A percentile compares a stretch with the other conserved stretches of the same genome.
Conservation (phyloP, 2,113 vertebrate genomes). For the Hypocryptadius cinnamomeus region DNA sequence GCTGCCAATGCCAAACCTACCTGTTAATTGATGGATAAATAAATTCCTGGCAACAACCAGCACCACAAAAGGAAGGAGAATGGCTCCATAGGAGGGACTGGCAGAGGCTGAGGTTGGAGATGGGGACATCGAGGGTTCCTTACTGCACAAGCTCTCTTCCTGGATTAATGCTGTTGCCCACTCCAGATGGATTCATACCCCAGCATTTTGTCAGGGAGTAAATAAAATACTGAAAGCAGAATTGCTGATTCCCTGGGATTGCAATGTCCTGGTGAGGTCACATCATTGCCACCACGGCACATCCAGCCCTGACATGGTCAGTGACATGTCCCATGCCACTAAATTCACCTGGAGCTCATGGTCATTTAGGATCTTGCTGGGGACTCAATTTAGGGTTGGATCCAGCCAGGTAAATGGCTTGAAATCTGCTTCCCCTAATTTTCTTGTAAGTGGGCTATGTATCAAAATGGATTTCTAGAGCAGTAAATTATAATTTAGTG, state of each 20-base stretch:
- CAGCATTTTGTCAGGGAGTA: neutral
- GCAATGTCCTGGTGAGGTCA: neutral
- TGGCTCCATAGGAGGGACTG: fast-evolving
- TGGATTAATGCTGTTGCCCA: neutral
- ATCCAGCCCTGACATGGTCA: fast-evolving
- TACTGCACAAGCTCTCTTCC: neutral
- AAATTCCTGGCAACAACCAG: neutral
- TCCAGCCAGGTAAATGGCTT: neutral
- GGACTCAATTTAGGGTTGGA: neutral
- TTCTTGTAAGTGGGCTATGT: neutral
- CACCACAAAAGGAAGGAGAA: neutral
- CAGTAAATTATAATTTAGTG: slow-evolving; percentile 7
- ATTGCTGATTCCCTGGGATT: neutral
- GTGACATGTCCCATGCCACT: neutral
- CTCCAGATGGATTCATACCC: neutral
- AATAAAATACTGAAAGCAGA: neutral
- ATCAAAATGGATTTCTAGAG: neutral
- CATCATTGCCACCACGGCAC: fast-evolving
- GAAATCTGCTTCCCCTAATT: neutral
- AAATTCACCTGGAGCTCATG: neutral
- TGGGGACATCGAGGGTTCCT: fast-evolving
- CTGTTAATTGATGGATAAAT: neutral
- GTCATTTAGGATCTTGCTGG: neutral
- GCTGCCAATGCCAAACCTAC: neutral
- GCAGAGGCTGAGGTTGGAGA: neutral